Evolutionary conservation across 1,140 invertebrate genomes (phyloP).

Genomic region (Frieseomelitta varia): DNA sequence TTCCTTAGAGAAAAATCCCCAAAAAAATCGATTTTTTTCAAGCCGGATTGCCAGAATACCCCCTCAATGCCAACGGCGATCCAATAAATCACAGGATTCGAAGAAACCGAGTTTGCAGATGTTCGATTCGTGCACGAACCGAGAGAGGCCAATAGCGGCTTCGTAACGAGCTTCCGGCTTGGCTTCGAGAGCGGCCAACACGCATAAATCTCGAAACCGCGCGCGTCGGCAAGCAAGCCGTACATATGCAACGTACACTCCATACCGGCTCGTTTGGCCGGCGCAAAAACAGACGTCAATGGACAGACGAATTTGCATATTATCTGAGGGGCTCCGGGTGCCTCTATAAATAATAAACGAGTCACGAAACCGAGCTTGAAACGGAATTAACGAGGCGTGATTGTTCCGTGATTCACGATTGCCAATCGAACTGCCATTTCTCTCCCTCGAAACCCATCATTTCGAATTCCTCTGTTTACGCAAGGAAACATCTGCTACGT

Average conservation of each 20-base stretch:
- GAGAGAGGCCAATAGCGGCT: not conserved
- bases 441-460: not conserved
- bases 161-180: not conserved
- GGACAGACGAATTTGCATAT: conserved; percentile 25
- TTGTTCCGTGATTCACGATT: not conserved
- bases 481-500: too few relatives aligned
- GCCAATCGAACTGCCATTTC: not conserved
- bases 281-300: conserved; percentile 6
- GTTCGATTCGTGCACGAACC: not conserved
- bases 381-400: conserved; percentile 14
- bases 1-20: too few relatives aligned
- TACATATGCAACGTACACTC: too few relatives aligned
- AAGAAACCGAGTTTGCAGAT: not conserved
- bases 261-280: not conserved
- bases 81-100: not conserved
- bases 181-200: not conserved
- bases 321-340: not conserved
- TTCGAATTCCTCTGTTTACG: too few relatives aligned
- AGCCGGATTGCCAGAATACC: too few relatives aligned
- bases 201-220: not conserved
- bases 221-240: not conserved
- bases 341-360: conserved; percentile 39
- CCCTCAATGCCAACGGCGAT: not conserved
- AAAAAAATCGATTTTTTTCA: too few relatives aligned
- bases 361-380: conserved; percentile 2